Percentiles rank a stretch among this genome's conserved stretches.
These are phyloP conservation scores for Plestiodon gilberti DNA, from an alignment of 2,113 vertebrate species.

Conservation along the genomic window DNA sequence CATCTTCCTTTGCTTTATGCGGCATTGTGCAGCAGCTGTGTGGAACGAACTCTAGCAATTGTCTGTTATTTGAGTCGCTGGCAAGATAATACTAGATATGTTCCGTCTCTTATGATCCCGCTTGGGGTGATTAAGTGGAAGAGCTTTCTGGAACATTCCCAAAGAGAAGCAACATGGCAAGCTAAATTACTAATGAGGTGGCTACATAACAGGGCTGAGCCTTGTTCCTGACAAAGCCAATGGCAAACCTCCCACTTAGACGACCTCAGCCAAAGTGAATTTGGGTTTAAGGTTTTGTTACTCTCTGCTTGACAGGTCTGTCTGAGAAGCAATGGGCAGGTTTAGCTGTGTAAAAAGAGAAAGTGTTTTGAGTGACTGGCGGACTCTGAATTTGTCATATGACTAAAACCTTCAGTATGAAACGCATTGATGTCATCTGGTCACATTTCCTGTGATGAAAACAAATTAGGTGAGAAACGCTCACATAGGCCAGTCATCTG, in stretches of 20 bases:
- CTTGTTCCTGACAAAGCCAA: not conserved
- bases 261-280: not conserved
- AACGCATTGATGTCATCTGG: constrained; percentile 36
- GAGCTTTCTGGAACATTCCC: constrained; percentile 1
- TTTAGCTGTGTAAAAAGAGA: constrained; percentile 13
- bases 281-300: not conserved
- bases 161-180: not conserved
- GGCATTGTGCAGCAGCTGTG: constrained; percentile 21
- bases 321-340: not conserved
- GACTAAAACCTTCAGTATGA: constrained; percentile 28
- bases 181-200: not conserved
- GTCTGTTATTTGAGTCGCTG: not conserved
- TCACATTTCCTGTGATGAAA: constrained; percentile 37
- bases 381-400: constrained; percentile 28
- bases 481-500: not conserved
- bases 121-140: constrained; percentile 6
- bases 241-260: not conserved
- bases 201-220: not conserved
- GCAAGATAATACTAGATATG: constrained; percentile 14
- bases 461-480: not conserved
- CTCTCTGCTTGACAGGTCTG: not conserved
- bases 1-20: not conserved
- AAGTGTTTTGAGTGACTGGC: constrained; percentile 18
- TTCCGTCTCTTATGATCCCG: not conserved
- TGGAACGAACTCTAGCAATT: not conserved